These are phyloP conservation scores for Lamellibrachia satsuma DNA, from an alignment of 2,888 invertebrate species.

Conservation along the genomic window DNA sequence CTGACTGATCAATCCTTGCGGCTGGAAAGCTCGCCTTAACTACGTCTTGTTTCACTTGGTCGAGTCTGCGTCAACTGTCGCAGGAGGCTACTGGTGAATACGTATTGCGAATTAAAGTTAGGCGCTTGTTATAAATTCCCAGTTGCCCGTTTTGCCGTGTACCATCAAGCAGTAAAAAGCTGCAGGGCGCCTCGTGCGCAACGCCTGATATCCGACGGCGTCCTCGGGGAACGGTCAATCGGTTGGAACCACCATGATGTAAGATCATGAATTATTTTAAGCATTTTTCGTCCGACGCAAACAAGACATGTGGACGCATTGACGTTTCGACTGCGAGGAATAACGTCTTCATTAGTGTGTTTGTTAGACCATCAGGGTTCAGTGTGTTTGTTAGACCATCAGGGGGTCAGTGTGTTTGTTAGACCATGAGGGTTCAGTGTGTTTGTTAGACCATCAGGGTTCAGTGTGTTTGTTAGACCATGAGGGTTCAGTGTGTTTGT, in stretches of 20 bases:
- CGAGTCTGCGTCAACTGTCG: background rate
- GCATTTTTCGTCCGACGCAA: background rate
- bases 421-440: no score
- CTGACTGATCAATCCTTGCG: background rate
- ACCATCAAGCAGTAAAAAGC: background rate
- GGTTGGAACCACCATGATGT: background rate
- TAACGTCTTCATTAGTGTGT: no score
- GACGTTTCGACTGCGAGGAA: no score
- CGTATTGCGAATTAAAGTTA: background rate
- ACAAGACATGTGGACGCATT: background rate
- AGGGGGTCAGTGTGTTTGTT: no score
- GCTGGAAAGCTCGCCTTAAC: background rate
- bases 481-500: no score
- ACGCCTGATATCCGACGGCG: background rate
- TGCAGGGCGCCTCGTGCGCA: background rate
- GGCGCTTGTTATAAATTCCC: conserved; percentile 13
- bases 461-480: no score
- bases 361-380: no score
- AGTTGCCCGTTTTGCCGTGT: background rate
- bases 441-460: no score
- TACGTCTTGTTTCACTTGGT: conserved; percentile 17
- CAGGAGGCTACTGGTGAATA: background rate
- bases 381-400: no score
- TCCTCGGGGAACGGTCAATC: background rate
- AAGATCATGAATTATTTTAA: background rate